Percentiles rank a stretch among this genome's conserved stretches.
Conservation (phyloP, 2,888 invertebrate species). For the Dione vanillae region DNA sequence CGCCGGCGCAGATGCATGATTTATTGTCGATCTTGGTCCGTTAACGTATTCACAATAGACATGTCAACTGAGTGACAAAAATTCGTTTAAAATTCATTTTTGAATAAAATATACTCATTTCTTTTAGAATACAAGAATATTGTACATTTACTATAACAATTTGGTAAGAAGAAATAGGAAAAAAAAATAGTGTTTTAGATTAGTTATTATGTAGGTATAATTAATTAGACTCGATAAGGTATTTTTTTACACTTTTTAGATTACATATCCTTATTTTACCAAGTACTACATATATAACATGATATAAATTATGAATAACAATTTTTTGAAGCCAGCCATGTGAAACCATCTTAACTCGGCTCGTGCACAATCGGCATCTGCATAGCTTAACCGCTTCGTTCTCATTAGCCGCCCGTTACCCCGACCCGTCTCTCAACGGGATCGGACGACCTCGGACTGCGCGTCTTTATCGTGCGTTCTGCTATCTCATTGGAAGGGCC, state of each 20-base stretch:
- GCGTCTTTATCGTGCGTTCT: conserved; percentile 37
- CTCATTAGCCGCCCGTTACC: conserved; percentile 81
- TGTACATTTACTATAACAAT: no score
- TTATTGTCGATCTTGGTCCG: conserved; percentile 44
- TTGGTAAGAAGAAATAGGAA: no score
- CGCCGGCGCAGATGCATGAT: conserved; percentile 51
- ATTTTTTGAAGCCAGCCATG: conserved; percentile 26
- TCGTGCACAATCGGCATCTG: conserved; percentile 65
- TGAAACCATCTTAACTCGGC: conserved; percentile 43
- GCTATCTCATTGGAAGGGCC: conserved; percentile 31
- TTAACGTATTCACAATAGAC: conserved; percentile 39
- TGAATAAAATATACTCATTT: neutral
- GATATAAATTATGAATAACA: neutral
- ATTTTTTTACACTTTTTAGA: neutral
- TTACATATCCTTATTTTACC: neutral
- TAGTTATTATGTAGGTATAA: no score
- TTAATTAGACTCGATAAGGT: neutral
- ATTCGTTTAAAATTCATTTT: conserved; percentile 3
- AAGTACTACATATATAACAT: neutral
- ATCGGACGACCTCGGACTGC: conserved; percentile 56
- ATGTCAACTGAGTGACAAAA: conserved; percentile 31
- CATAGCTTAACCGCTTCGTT: conserved; percentile 78
- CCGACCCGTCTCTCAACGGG: conserved; percentile 54
- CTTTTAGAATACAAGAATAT: no score
- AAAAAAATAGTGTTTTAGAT: no score